Percentiles rank a stretch among this genome's conserved stretches.
These are phyloP conservation scores for Anguilla marmorata DNA, from an alignment of 2,797 vertebrate genomes.

Conservation along the genomic window DNA sequence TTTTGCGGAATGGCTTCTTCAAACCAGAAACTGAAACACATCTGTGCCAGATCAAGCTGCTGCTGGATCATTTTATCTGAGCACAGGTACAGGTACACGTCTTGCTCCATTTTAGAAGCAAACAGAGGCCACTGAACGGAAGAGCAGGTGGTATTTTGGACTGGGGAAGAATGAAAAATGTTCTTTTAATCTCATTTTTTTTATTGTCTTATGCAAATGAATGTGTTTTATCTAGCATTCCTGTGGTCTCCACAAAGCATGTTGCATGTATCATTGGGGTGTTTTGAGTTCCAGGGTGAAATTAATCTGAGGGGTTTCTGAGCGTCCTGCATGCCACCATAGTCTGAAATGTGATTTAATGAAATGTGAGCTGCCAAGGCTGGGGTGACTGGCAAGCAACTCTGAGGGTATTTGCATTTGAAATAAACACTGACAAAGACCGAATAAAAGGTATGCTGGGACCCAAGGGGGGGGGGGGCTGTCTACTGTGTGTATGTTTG, in stretches of 20 bases:
- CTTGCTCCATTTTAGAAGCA: too few species aligned
- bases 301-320: conserved; percentile 3
- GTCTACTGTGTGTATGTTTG: too few species aligned
- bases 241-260: neutral
- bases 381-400: conserved; percentile 38
- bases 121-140: neutral
- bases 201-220: too few species aligned
- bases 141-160: neutral
- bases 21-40: too few species aligned
- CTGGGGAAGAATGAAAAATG: too few species aligned
- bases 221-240: neutral
- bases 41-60: too few species aligned
- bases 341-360: conserved; percentile 17
- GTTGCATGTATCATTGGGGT: neutral
- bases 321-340: conserved; percentile 6
- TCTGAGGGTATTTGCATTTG: conserved; percentile 47
- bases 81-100: too few species aligned
- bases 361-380: neutral
- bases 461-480: conserved; percentile 38
- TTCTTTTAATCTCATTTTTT: too few species aligned
- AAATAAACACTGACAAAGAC: conserved; percentile 54
- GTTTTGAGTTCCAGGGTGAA: neutral
- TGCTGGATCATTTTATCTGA: too few species aligned
- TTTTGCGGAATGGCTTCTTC: too few species aligned
- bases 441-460: conserved; percentile 58